A percentile compares a stretch with the other conserved stretches of the same genome.
Evolutionary conservation across 2,888 invertebrate genomes (phyloP).

Genomic region (Dryococelus australis): DNA sequence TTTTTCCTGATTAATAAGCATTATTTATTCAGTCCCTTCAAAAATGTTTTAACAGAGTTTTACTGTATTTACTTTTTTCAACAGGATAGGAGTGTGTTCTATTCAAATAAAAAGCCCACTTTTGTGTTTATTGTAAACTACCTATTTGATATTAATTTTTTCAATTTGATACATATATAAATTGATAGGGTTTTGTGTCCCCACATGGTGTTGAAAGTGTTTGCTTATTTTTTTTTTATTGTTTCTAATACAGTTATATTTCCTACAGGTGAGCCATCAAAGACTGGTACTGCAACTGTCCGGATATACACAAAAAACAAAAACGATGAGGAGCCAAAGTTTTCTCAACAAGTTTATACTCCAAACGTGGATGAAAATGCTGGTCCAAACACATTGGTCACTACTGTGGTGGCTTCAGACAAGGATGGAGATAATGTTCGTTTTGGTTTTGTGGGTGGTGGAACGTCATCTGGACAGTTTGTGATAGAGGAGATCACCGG

Average conservation of each 20-base stretch:
- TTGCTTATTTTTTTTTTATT: too few species aligned
- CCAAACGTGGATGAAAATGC: conserved; percentile 97
- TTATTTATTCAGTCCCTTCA: too few species aligned
- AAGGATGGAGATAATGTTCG: conserved; percentile 97
- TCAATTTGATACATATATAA: too few species aligned
- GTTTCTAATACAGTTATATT: background rate
- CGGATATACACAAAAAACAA: conserved; percentile 97
- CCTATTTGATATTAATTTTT: too few species aligned
- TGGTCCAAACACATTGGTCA: conserved; percentile 92
- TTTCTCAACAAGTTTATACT: conserved; percentile 95
- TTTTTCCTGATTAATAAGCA: too few species aligned
- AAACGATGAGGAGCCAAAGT: conserved; percentile 97
- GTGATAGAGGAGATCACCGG: conserved; percentile 96
- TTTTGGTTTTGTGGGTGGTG: conserved; percentile 87
- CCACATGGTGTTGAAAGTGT: too few species aligned
- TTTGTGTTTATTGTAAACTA: too few species aligned
- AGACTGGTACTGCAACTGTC: conserved; percentile 92
- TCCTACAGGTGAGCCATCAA: conserved; percentile 77
- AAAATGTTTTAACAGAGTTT: too few species aligned
- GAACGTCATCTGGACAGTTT: conserved; percentile 90
- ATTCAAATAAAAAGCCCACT: too few species aligned
- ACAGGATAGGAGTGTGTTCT: too few species aligned
- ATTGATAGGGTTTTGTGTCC: too few species aligned
- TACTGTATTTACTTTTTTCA: too few species aligned
- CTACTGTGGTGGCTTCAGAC: conserved; percentile 91